A percentile compares a stretch with the other conserved stretches of the same genome.
These are phyloP conservation scores for Lasioglossum morio DNA, from an alignment of 2,888 invertebrate species.

Conservation along the genomic window DNA sequence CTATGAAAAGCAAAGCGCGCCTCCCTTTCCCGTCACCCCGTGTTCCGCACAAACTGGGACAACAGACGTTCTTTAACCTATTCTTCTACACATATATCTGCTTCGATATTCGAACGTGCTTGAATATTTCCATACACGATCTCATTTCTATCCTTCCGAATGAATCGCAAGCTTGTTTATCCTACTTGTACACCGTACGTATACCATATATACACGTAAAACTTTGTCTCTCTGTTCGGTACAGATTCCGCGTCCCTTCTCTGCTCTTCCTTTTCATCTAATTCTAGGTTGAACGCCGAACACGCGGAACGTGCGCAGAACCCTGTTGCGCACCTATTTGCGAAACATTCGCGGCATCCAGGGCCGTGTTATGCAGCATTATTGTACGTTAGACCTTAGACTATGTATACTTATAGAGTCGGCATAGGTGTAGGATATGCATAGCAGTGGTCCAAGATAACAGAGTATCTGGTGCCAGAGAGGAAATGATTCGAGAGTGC, in stretches of 20 bases:
- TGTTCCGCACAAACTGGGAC: not conserved
- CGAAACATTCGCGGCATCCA: not conserved
- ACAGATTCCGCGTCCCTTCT: not conserved
- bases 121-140: not conserved
- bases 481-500: no score
- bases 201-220: not conserved
- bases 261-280: constrained; percentile 11
- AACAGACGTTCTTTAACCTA: constrained; percentile 14
- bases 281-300: constrained; percentile 1
- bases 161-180: not conserved
- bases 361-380: no score
- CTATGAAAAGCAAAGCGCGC: constrained; percentile 7
- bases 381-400: no score
- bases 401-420: no score
- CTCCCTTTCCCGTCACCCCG: constrained; percentile 7
- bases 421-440: no score
- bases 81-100: not conserved
- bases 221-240: not conserved
- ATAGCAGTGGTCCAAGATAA: no score
- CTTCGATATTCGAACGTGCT: not conserved
- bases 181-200: not conserved
- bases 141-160: not conserved
- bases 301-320: constrained; percentile 36
- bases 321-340: constrained; percentile 35
- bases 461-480: no score